These are phyloP conservation scores for Drosophila ercepeae DNA, from an alignment of 1,140 invertebrate genomes.

Conservation along the genomic window DNA sequence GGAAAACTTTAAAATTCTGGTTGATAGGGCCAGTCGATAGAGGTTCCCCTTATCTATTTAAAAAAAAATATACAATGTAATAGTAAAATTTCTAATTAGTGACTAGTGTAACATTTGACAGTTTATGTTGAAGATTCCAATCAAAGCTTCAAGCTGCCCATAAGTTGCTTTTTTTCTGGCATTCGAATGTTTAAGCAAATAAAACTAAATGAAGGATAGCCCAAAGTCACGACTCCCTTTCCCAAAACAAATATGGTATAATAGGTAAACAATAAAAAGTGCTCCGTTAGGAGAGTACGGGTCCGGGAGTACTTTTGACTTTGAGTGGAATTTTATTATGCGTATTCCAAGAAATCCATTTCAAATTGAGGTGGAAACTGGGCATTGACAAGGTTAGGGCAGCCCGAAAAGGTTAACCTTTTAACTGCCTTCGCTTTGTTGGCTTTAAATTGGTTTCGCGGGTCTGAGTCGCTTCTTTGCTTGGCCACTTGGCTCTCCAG, in stretches of 20 bases:
- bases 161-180: too few species aligned
- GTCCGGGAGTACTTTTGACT: background rate
- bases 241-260: background rate
- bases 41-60: background rate
- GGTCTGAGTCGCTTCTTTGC: constrained; percentile 3
- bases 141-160: too few species aligned
- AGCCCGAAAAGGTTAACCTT: constrained; percentile 25
- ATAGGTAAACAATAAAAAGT: background rate
- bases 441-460: constrained; percentile 2
- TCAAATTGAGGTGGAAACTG: background rate
- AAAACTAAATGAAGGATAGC: background rate
- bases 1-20: constrained; percentile 26
- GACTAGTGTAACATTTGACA: background rate
- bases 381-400: constrained; percentile 11
- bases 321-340: constrained; percentile 16
- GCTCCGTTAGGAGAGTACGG: background rate
- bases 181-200: background rate
- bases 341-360: background rate
- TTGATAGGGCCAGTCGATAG: background rate
- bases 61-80: background rate
- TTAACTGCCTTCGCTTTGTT: background rate
- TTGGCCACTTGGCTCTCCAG: background rate
- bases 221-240: background rate
- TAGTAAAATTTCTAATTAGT: background rate
- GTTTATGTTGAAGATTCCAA: too few species aligned